Evolutionary conservation across 2,797 vertebrate genomes (phyloP).

Genomic region (Aplochiton taeniatus): DNA sequence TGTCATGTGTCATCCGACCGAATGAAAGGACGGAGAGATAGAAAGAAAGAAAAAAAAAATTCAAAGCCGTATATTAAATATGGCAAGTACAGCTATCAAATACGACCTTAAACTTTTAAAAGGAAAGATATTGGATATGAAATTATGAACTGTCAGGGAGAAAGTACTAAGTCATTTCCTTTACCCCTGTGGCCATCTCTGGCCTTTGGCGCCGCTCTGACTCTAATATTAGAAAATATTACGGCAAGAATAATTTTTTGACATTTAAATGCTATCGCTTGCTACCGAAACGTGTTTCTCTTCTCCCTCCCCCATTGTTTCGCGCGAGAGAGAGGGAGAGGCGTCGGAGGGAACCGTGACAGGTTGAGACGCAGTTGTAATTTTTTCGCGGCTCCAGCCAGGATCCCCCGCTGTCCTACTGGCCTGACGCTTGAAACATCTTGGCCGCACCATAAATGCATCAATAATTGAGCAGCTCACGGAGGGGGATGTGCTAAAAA

Average conservation of each 20-base stretch:
- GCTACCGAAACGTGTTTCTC: conserved; percentile 35
- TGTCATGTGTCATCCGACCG: conserved; percentile 52
- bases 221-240: conserved; percentile 79
- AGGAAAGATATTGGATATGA: conserved; percentile 70
- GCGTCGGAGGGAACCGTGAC: conserved; percentile 10
- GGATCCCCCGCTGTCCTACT: conserved; percentile 26
- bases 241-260: conserved; percentile 75
- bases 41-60: conserved; percentile 37
- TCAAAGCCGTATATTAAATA: conserved; percentile 56
- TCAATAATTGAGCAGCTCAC: conserved; percentile 69
- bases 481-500: conserved; percentile 59
- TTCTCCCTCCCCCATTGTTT: conserved; percentile 43
- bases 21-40: conserved; percentile 35
- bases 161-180: conserved; percentile 70
- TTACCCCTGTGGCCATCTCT: conserved; percentile 64
- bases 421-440: conserved; percentile 33
- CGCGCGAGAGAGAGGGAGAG: conserved; percentile 34
- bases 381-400: conserved; percentile 17
- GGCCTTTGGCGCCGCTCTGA: conserved; percentile 66
- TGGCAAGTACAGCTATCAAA: conserved; percentile 52
- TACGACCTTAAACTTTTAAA: conserved; percentile 71
- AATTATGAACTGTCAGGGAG: conserved; percentile 74
- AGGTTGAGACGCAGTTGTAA: conserved; percentile 24
- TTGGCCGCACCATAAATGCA: conserved; percentile 52
- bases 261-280: conserved; percentile 80